Percentiles rank a stretch among this genome's conserved stretches.
phyloP scores from a whole-genome alignment of 1,140 invertebrate genomes.

The Tenebrio molitor region DNA sequence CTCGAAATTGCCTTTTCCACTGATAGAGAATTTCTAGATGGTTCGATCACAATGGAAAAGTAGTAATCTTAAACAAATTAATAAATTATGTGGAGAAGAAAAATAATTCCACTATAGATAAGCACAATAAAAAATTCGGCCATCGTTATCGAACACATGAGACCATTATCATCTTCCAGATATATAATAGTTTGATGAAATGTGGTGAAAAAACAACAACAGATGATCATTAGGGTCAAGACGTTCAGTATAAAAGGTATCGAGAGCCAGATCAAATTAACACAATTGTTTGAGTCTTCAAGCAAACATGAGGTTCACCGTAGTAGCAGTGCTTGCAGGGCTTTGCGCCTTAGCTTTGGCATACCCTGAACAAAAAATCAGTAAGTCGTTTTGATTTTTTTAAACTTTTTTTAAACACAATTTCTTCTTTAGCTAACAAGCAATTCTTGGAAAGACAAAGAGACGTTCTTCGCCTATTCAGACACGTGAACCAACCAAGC shows the following conservation, averaged over 20 bases:
- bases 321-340: constrained; percentile 17
- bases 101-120: too few species aligned
- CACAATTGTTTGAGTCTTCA: constrained; percentile 12
- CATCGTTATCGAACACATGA: too few species aligned
- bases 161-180: too few species aligned
- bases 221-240: neutral
- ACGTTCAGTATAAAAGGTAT: constrained; percentile 6
- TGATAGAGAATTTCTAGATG: too few species aligned
- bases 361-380: constrained; percentile 9
- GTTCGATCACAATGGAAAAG: too few species aligned
- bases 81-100: too few species aligned
- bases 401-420: neutral
- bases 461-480: constrained; percentile 73
- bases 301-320: constrained; percentile 22
- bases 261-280: neutral
- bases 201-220: constrained; percentile 22
- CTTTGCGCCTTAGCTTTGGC: constrained; percentile 23
- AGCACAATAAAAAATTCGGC: too few species aligned
- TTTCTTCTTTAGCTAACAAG: neutral
- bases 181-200: too few species aligned
- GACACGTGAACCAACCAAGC: constrained; percentile 73
- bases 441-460: constrained; percentile 72
- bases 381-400: constrained; percentile 10
- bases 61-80: too few species aligned
- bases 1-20: too few species aligned